Evolutionary conservation across 2,888 invertebrate genomes (phyloP), one percentile per base, ranked within the genome.

Genomic region (Torymus aiolomorphi): DNA sequence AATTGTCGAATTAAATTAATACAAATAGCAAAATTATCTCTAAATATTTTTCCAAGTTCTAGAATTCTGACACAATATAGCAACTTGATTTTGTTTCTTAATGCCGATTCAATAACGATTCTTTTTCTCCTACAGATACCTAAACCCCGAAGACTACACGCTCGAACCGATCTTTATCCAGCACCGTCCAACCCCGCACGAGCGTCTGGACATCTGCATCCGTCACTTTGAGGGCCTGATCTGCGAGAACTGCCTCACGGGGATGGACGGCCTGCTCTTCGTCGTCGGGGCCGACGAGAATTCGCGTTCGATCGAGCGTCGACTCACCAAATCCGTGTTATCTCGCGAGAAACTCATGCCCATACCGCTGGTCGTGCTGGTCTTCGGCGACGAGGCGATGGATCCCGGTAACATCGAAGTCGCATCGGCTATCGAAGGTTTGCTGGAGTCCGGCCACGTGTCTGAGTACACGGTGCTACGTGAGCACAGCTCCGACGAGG

Each of bases 91-190:
- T 20, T 20, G 20, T 20, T 20, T 20, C 20, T 20, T 20, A 20
- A 20, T 20, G 2, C 20, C 20, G 20, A 20, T 20, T 20, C 20
- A 20, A 20, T 20, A 20, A 20, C 20, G 2, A 20, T 20, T 8
- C 8, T 42, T 42, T 8, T 10, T 42, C 5, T 8, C 8, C 8
- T 8, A 8, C 56, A 82, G 82, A 24, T 82, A 91, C 52, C 91
- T 93, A 78, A 89, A 91, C 82, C 92, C 88, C 2, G 81, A 91
- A 56, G 89, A 90, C 78, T 83, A 78, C 13, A 84, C 84, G 0
- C 73, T 77, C 13, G 85, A 88, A 59, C 86, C 88, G 5, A 86
- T 89, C 10, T 76, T 89, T 4, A 89, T 88, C 77, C 77, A 81
- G 4, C 87, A 89, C 59, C 86, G 83, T 65, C 86, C 88, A 8